These are phyloP conservation scores for Lycocerus yunnanus DNA, from an alignment of 2,888 invertebrate species.

Conservation along the genomic window DNA sequence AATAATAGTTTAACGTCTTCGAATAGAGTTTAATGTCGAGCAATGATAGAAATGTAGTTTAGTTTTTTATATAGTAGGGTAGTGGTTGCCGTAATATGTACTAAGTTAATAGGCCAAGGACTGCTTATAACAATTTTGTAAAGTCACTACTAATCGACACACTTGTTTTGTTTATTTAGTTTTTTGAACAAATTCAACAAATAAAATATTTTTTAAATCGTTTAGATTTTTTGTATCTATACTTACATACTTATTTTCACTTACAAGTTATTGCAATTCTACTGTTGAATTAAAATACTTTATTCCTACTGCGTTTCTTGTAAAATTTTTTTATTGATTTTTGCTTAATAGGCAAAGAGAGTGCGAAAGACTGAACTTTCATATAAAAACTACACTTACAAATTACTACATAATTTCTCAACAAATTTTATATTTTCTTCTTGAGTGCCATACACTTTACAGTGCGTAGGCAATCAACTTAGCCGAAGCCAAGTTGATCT, in stretches of 20 bases:
- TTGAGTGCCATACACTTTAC: too few relatives aligned
- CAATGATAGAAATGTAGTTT: background rate
- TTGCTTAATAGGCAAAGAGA: too few relatives aligned
- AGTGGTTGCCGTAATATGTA: background rate
- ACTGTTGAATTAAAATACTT: too few relatives aligned
- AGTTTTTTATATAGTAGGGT: background rate
- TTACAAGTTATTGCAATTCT: too few relatives aligned
- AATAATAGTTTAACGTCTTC: background rate
- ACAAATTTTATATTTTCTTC: too few relatives aligned
- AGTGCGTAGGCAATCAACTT: too few relatives aligned
- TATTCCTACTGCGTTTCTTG: too few relatives aligned
- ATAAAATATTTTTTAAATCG: background rate
- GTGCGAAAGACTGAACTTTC: too few relatives aligned
- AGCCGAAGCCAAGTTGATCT: too few relatives aligned
- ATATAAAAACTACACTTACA: too few relatives aligned
- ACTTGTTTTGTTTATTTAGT: background rate
- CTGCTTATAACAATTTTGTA: background rate
- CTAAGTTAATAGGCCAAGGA: background rate
- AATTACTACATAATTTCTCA: too few relatives aligned
- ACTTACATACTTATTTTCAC: background rate
- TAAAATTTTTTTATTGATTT: too few relatives aligned
- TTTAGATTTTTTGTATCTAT: background rate
- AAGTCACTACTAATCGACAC: background rate
- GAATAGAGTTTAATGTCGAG: background rate
- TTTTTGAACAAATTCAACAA: background rate